Conservation (phyloP, 2,113 vertebrate genomes). For the Hippocampus comes region DNA sequence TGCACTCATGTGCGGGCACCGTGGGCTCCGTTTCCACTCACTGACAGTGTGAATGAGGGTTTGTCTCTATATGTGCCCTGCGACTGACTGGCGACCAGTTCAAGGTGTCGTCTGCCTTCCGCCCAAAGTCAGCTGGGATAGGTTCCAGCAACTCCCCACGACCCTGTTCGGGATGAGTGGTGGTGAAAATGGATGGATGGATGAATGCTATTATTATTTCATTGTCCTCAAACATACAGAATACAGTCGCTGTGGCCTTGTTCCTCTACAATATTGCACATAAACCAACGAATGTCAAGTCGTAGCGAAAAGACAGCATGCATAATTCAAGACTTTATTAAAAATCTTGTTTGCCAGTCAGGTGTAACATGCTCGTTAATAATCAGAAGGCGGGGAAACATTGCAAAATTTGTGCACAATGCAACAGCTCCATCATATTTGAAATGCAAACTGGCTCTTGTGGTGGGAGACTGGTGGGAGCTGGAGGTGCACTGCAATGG, state of each 20-base stretch:
- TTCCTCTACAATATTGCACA: constrained; percentile 26
- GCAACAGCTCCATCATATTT: constrained; percentile 69
- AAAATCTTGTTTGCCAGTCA: constrained; percentile 44
- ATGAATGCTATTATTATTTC: background rate
- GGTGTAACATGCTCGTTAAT: constrained; percentile 37
- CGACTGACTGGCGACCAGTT: too few species aligned
- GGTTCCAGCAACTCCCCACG: too few species aligned
- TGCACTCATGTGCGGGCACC: too few species aligned
- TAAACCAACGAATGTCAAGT: constrained; percentile 2
- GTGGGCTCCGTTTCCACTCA: too few species aligned
- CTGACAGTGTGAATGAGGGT: too few species aligned
- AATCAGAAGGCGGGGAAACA: constrained; percentile 35
- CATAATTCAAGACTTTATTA: constrained; percentile 23
- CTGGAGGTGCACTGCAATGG: constrained; percentile 73
- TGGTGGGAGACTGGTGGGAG: constrained; percentile 73
- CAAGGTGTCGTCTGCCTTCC: too few species aligned
- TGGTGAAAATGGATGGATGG: too few species aligned
- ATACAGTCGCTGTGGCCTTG: constrained; percentile 16
- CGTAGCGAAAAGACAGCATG: constrained; percentile 15
- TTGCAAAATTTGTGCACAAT: constrained; percentile 58
- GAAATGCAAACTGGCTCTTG: constrained; percentile 70
- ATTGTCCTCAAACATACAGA: background rate
- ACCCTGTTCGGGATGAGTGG: too few species aligned
- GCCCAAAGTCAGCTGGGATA: too few species aligned
- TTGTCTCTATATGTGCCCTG: too few species aligned